A percentile compares a stretch with the other conserved stretches of the same genome.
phyloP scores from a whole-genome alignment of 2,797 vertebrate species.

The Hyperoplus lanceolatus region DNA sequence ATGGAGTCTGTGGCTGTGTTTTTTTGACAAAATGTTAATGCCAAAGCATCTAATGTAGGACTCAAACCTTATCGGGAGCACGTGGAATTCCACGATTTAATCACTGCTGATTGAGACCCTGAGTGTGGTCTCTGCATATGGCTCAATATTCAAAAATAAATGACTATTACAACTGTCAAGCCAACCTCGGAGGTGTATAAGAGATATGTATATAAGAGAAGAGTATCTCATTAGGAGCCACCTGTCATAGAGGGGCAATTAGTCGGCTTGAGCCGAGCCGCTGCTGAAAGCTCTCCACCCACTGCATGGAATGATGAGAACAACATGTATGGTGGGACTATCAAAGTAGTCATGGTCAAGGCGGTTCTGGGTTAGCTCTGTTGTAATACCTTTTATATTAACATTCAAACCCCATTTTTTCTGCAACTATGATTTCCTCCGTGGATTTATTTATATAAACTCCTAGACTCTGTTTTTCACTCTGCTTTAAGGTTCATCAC shows the following conservation, averaged over 20 bases:
- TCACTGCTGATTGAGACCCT: conserved; percentile 4
- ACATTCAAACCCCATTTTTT: background rate
- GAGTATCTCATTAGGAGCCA: conserved; percentile 61
- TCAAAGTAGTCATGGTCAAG: conserved; percentile 32
- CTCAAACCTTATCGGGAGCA: background rate
- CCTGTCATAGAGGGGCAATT: conserved; percentile 56
- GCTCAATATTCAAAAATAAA: conserved; percentile 7
- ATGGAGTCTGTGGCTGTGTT: too few species aligned
- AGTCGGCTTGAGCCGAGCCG: conserved; percentile 7
- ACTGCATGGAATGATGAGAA: conserved; percentile 37
- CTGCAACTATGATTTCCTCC: background rate
- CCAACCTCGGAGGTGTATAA: conserved; percentile 35
- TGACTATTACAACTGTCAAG: background rate
- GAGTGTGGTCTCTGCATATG: background rate
- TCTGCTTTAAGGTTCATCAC: too few species aligned
- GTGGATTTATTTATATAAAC: background rate
- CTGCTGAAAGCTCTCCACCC: conserved; percentile 33
- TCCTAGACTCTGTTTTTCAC: too few species aligned
- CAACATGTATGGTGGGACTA: conserved; percentile 27
- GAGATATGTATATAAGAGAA: background rate
- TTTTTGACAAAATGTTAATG: too few species aligned
- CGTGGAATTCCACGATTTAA: background rate
- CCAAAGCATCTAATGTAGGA: background rate
- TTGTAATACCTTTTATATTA: conserved; percentile 11
- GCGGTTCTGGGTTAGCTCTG: conserved; percentile 14